These are phyloP conservation scores for Nephrotoma guestfalica DNA, from an alignment of 2,888 invertebrate genomes.

Conservation along the genomic window DNA sequence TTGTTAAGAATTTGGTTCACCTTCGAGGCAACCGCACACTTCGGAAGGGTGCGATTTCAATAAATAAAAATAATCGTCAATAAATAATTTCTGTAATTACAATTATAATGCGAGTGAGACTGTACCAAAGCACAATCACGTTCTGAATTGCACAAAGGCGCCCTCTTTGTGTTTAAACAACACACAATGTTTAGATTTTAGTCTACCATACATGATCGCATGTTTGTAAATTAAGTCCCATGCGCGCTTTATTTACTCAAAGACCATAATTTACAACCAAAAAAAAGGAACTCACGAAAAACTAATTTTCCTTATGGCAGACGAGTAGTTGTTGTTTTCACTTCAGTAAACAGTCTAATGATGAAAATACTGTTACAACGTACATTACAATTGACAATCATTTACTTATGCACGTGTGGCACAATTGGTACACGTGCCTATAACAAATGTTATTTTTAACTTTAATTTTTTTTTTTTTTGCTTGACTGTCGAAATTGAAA, in stretches of 20 bases:
- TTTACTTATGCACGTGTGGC: neutral
- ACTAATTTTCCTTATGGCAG: neutral
- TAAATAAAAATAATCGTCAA: neutral
- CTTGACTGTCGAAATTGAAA: neutral
- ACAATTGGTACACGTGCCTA: neutral
- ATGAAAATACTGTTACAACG: neutral
- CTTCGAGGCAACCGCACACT: neutral
- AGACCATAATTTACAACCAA: neutral
- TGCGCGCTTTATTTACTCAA: neutral
- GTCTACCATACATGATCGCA: neutral
- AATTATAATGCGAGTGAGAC: neutral
- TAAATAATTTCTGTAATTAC: neutral
- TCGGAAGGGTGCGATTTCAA: neutral
- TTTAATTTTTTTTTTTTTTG: neutral
- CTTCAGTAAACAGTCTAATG: neutral
- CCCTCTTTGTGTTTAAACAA: neutral
- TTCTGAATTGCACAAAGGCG: neutral
- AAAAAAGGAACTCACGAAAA: neutral
- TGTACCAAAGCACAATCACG: neutral
- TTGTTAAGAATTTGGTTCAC: neutral
- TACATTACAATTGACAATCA: neutral
- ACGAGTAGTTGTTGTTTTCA: neutral
- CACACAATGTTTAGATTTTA: too few species aligned
- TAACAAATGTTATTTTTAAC: neutral
- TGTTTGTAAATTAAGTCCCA: neutral